Evolutionary conservation across 2,888 invertebrate species (phyloP).

Genomic region (Mimas tiliae): DNA sequence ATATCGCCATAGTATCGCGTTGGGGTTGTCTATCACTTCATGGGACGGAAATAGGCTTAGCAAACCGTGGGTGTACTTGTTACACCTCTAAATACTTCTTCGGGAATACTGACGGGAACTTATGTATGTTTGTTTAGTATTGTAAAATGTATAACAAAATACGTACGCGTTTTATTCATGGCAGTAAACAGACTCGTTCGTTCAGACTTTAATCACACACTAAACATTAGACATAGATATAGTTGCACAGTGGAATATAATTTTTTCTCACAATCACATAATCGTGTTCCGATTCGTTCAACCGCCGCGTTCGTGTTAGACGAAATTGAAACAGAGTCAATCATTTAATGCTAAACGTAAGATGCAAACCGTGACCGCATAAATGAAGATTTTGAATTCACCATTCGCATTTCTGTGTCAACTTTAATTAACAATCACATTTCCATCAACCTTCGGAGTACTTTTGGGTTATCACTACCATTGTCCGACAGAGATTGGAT

Average conservation of each 20-base stretch:
- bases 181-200: conserved; percentile 60
- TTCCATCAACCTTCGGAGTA: conserved; percentile 75
- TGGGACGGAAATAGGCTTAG: too few species aligned
- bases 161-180: conserved; percentile 82
- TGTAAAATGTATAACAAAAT: conserved; percentile 33
- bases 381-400: conserved; percentile 82
- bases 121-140: background rate
- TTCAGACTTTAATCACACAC: conserved; percentile 72
- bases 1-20: too few species aligned
- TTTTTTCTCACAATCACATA: conserved; percentile 82
- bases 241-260: conserved; percentile 69
- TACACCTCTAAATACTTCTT: too few species aligned
- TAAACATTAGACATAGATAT: conserved; percentile 68
- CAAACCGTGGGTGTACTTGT: too few species aligned
- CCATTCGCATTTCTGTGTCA: conserved; percentile 81
- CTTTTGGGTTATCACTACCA: conserved; percentile 70
- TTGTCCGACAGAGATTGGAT: conserved; percentile 72
- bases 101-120: too few species aligned
- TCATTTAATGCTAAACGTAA: conserved; percentile 82
- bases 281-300: conserved; percentile 82
- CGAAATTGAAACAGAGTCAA: conserved; percentile 84
- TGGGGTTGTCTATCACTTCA: too few species aligned
- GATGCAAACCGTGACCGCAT: conserved; percentile 80
- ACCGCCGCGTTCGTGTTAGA: conserved; percentile 79
- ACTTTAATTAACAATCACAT: conserved; percentile 83